Percentiles rank a stretch among this genome's conserved stretches.
These are phyloP conservation scores for Aurelia coerulea DNA, from an alignment of 30 jellyfish, hydroid and myxozoan species.

Conservation along the genomic window DNA sequence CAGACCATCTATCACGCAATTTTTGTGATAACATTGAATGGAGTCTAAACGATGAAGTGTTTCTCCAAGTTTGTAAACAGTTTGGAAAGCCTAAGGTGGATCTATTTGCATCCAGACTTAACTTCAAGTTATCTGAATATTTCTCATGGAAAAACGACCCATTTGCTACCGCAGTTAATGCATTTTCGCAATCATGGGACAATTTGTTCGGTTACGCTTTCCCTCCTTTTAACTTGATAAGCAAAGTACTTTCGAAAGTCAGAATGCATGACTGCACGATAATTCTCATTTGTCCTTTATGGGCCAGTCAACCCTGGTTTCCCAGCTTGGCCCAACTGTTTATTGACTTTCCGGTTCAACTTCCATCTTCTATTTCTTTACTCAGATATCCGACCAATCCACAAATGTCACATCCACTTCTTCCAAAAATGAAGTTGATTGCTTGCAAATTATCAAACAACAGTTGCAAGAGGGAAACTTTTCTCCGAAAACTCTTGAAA, in stretches of 20 bases:
- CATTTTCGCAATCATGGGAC: constrained; percentile 26
- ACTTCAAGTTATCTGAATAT: too few relatives aligned
- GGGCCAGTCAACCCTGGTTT: constrained; percentile 62
- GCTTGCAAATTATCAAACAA: constrained; percentile 37
- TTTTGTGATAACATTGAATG: constrained; percentile 32
- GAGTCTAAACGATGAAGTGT: constrained; percentile 22
- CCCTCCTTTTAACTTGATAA: constrained; percentile 51
- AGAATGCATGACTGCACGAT: neutral
- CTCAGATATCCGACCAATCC: constrained; percentile 20
- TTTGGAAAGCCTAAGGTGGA: constrained; percentile 24
- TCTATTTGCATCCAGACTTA: constrained; percentile 13
- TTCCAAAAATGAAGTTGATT: constrained; percentile 2
- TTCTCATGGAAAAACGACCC: too few relatives aligned
- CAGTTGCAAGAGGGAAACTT: neutral
- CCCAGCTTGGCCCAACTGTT: constrained; percentile 1
- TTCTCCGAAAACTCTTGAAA: constrained; percentile 1
- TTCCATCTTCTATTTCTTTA: neutral
- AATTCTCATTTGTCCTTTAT: constrained; percentile 26
- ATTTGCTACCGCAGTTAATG: neutral
- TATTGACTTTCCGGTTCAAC: neutral
- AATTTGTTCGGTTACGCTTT: constrained; percentile 31
- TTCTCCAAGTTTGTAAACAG: neutral
- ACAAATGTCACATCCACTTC: constrained; percentile 35
- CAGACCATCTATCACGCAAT: constrained; percentile 44
- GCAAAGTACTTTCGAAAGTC: constrained; percentile 14